Base-by-base conservation (phyloP, 2,797 vertebrate genomes). In the Sciurus carolinensis region DNA sequence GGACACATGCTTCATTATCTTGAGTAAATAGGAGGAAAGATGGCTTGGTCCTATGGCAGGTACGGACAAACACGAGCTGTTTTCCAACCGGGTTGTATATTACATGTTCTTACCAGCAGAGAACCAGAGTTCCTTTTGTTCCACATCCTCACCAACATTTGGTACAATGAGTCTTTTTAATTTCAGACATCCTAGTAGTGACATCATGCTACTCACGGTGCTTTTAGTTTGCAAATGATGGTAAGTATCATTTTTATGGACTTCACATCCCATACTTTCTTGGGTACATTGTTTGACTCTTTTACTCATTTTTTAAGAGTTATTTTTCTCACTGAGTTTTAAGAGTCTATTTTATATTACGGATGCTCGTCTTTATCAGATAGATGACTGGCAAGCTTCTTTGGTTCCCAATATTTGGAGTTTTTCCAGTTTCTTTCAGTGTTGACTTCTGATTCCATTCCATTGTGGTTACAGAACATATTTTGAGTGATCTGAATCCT, bases 401-500 rank as follows among this genome's bases (percentile, higher is more conserved):
- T 94, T 44, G 17, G 24, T 96, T 96, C 82, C 80, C 64, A 94
- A 91, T 82, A 91, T 59, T 85, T 94, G 85, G 26, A 62, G 22
- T 50, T 47, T 88, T 62, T 59, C 54, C 75, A 75, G 75, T 44
- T 80, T 57, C 69, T 75, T 94, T 82, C 69, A 44, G 33, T 66
- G 44, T n/a, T 83, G 83, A 86, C 79, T 82, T 91, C 92, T 93
- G 83, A 89, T 82, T 94, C 93, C 91, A 80, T 96, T 93, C 66
- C 90, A 93, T 10, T 30, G 64, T 30, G 79, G 91, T 88, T 67
- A 88, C 50, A 86, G 83, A 97, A 91, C 36, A 73, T 95, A 86
- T 50, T 91, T 88, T 62, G 69, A 91, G 73, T 67, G 69, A 95
- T 82, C 30, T 17, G 64, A 93, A 50, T 77, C 79, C 50, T 89